Evolutionary conservation across 1,140 invertebrate genomes (phyloP).

Genomic region (Cherax destructor): DNA sequence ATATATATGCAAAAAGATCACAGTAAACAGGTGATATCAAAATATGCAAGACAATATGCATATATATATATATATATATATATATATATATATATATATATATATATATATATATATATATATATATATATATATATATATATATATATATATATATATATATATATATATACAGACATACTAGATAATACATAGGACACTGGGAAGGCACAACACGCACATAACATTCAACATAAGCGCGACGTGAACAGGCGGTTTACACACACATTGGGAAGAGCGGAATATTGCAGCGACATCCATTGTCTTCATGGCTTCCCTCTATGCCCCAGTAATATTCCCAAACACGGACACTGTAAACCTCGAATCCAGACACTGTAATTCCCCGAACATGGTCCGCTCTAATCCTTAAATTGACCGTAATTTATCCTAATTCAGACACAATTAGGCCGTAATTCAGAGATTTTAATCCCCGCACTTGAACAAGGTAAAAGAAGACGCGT

Average conservation of each 20-base stretch:
- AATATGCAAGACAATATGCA: too few species aligned
- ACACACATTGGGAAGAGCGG: not conserved
- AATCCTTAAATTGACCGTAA: constrained; percentile 49
- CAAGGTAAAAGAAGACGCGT: not conserved
- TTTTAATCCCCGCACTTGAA: not conserved
- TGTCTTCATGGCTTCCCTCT: not conserved
- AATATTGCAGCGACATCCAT: not conserved
- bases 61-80: too few species aligned
- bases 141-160: too few species aligned
- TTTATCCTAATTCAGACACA: constrained; percentile 54
- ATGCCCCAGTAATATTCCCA: not conserved
- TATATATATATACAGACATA: too few species aligned
- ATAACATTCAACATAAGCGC: not conserved
- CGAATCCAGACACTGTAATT: constrained; percentile 24
- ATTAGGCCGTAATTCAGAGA: constrained; percentile 31
- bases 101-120: too few species aligned
- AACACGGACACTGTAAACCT: constrained; percentile 28
- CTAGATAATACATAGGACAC: too few species aligned
- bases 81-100: too few species aligned
- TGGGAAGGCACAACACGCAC: not conserved
- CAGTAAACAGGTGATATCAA: too few species aligned
- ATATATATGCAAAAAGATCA: too few species aligned
- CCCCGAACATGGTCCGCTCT: constrained; percentile 14
- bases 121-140: too few species aligned
- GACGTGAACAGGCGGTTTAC: not conserved